Conservation (phyloP, 2,888 invertebrate genomes). For the Pasiphila rectangulata region DNA sequence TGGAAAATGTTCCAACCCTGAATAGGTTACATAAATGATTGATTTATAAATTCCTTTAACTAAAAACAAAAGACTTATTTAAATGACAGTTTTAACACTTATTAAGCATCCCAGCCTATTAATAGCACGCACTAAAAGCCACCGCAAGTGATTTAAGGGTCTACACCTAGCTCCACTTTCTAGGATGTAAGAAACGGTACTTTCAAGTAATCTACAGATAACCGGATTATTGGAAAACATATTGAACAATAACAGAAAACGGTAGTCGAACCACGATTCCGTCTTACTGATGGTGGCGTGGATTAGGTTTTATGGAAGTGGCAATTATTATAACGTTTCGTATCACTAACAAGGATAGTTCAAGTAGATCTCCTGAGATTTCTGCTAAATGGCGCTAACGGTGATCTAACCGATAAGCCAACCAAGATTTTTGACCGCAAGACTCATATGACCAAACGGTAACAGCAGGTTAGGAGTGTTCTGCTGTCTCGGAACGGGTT, state of each 20-base stretch:
- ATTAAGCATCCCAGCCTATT: conserved; percentile 7
- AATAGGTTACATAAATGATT: too few relatives aligned
- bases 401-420: too few relatives aligned
- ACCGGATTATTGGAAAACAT: conserved; percentile 77
- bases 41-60: too few relatives aligned
- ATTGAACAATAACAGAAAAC: conserved; percentile 75
- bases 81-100: neutral
- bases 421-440: too few relatives aligned
- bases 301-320: conserved; percentile 44
- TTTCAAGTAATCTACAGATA: conserved; percentile 61
- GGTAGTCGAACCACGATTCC: conserved; percentile 68
- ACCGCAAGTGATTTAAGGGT: conserved; percentile 41
- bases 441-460: too few relatives aligned
- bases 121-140: conserved; percentile 27
- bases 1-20: too few relatives aligned
- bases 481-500: too few relatives aligned
- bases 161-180: conserved; percentile 53
- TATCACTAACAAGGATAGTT: neutral
- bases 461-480: too few relatives aligned
- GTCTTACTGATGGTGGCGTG: conserved; percentile 37
- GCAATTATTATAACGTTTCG: neutral
- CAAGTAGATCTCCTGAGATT: too few relatives aligned
- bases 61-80: conserved; percentile 2
- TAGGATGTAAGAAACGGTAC: conserved; percentile 61
- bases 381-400: too few relatives aligned